A percentile compares a stretch with the other conserved stretches of the same genome.
Conservation (phyloP, 2,888 invertebrate species). For the Agrochola litura region DNA sequence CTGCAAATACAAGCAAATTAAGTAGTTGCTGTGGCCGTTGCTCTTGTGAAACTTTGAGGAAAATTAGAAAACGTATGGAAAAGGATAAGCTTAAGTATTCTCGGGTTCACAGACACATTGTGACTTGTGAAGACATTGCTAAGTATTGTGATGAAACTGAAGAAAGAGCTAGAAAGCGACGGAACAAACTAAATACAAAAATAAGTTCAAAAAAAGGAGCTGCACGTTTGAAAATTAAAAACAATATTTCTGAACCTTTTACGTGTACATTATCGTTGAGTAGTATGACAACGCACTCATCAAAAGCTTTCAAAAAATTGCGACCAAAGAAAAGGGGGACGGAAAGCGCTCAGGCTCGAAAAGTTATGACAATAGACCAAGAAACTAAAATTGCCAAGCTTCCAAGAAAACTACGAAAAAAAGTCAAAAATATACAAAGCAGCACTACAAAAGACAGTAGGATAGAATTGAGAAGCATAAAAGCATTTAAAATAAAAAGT, state of each 20-base stretch:
- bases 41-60: slow-evolving; percentile 62
- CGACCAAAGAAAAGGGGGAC: slow-evolving; percentile 25
- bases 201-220: slow-evolving; percentile 52
- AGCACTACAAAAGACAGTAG: slow-evolving; percentile 55
- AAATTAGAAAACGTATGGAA: slow-evolving; percentile 56
- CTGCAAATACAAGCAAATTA: slow-evolving; percentile 61
- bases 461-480: slow-evolving; percentile 53
- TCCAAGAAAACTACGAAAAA: slow-evolving; percentile 53
- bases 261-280: slow-evolving; percentile 69
- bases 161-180: slow-evolving; percentile 52
- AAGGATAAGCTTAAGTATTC: slow-evolving; percentile 44
- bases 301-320: slow-evolving; percentile 32
- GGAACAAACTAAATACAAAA: slow-evolving; percentile 52
- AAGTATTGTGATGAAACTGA: slow-evolving; percentile 53
- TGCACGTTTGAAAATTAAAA: slow-evolving; percentile 61
- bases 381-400: slow-evolving; percentile 46
- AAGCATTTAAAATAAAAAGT: slow-evolving; percentile 69
- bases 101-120: slow-evolving; percentile 48
- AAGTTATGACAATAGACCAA: slow-evolving; percentile 46
- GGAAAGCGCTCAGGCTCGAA: slow-evolving; percentile 5
- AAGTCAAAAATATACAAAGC: slow-evolving; percentile 59
- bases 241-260: slow-evolving; percentile 73
- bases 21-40: slow-evolving; percentile 75
- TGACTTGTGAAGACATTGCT: slow-evolving; percentile 56
- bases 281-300: slow-evolving; percentile 37